These are phyloP conservation scores for Craseonycteris thonglongyai DNA, from an alignment of 2,113 vertebrate species.

Conservation along the genomic window DNA sequence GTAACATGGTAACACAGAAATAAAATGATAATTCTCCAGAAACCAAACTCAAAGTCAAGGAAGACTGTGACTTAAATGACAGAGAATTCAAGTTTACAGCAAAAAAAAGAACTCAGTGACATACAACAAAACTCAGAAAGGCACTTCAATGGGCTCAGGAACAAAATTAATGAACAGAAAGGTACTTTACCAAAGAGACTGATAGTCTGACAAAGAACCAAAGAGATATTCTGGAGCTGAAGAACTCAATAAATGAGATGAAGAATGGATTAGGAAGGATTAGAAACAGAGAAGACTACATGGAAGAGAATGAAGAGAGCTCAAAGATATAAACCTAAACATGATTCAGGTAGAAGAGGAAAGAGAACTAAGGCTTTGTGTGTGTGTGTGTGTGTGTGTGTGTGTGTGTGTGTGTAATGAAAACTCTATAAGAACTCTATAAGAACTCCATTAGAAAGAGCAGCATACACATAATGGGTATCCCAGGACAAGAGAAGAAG, in stretches of 20 bases:
- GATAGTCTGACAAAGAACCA: not conserved
- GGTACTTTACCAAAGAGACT: not conserved
- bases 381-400: too few species aligned
- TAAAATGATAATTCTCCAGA: not conserved
- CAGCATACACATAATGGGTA: not conserved
- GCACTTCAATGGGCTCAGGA: too few species aligned
- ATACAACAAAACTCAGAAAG: not conserved
- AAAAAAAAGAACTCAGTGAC: not conserved
- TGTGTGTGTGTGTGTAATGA: too few species aligned
- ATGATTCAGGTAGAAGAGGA: not conserved
- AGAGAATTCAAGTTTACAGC: not conserved
- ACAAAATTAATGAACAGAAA: not conserved
- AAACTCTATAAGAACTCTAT: not conserved
- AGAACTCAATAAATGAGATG: not conserved
- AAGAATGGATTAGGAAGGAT: not conserved
- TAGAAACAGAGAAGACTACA: not conserved
- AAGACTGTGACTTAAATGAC: not conserved
- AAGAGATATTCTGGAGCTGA: not conserved
- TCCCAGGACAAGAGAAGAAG: not conserved
- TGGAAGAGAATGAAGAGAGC: not conserved
- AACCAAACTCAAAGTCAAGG: not conserved
- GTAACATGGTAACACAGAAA: not conserved
- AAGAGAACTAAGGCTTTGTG: not conserved
- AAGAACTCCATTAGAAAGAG: not conserved
- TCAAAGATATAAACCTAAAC: not conserved